These are phyloP conservation scores for Scomberomorus guttatus DNA, from an alignment of 2,797 vertebrate species.

Conservation along the genomic window DNA sequence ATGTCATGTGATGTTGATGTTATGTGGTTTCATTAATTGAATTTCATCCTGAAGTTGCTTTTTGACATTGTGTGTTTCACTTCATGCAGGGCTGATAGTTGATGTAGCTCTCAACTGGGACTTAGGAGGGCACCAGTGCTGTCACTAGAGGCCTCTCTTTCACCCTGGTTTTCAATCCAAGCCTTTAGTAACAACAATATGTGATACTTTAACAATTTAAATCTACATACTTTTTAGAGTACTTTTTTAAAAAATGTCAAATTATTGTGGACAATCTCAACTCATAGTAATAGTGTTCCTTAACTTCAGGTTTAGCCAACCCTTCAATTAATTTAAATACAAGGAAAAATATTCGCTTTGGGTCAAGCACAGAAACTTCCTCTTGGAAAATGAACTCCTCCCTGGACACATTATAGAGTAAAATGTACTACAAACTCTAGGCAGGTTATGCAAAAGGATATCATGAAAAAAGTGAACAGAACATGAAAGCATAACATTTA, in stretches of 20 bases:
- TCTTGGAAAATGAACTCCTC: conserved; percentile 26
- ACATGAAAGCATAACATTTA: background rate
- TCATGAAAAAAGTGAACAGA: background rate
- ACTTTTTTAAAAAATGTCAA: background rate
- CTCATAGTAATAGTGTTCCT: background rate
- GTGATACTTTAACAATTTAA: background rate
- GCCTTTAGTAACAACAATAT: conserved; percentile 9
- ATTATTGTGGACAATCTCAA: background rate
- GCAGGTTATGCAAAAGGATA: background rate
- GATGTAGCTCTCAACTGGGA: conserved; percentile 4
- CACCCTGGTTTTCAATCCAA: conserved; percentile 27
- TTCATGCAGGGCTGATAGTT: background rate
- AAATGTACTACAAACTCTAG: background rate
- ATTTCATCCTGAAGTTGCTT: background rate
- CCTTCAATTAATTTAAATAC: conserved; percentile 3
- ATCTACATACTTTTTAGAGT: background rate
- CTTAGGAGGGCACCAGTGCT: conserved; percentile 25
- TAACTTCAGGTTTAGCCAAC: background rate
- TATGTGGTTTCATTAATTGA: background rate
- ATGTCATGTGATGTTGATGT: too few species aligned
- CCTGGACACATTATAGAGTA: background rate
- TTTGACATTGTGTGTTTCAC: background rate
- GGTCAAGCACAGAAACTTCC: conserved; percentile 24
- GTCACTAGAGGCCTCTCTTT: conserved; percentile 80
- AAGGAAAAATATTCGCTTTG: background rate